Percentiles rank a stretch among this genome's conserved stretches.
These are phyloP conservation scores for Meliscaeva auricollis DNA, from an alignment of 2,888 invertebrate species.

Conservation along the genomic window DNA sequence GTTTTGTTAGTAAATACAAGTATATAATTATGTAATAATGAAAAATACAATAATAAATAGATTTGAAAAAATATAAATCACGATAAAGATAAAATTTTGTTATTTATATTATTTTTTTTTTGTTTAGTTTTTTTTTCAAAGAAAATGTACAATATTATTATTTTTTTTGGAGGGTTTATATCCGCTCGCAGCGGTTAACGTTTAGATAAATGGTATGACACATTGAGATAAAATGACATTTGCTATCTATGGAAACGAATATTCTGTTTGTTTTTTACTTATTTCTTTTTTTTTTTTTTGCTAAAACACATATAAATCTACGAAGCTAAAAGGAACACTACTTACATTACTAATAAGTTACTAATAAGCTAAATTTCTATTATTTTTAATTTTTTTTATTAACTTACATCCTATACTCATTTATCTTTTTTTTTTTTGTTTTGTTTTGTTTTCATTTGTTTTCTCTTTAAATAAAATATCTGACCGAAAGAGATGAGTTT, in stretches of 20 bases:
- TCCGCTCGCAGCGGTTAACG: constrained; percentile 65
- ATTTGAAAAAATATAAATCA: constrained; percentile 73
- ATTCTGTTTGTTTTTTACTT: constrained; percentile 26
- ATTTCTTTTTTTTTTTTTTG: constrained; percentile 42
- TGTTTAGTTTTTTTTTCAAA: constrained; percentile 35
- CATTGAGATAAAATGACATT: constrained; percentile 60
- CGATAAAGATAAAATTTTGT: constrained; percentile 63
- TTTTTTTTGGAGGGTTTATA: constrained; percentile 64
- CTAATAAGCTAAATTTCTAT: constrained; percentile 62
- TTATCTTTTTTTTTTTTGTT: constrained; percentile 18
- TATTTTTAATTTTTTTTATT: constrained; percentile 37
- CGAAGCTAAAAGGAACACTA: constrained; percentile 76
- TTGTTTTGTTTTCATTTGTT: neutral
- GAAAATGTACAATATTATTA: constrained; percentile 62
- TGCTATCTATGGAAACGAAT: constrained; percentile 69
- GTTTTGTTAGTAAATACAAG: constrained; percentile 56
- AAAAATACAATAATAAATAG: constrained; percentile 71
- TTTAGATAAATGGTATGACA: constrained; percentile 75
- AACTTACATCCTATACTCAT: constrained; percentile 49
- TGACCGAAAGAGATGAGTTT: constrained; percentile 54
- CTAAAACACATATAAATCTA: constrained; percentile 75
- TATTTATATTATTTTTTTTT: constrained; percentile 9
- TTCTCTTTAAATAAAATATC: constrained; percentile 36
- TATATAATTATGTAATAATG: constrained; percentile 38
- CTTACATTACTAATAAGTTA: constrained; percentile 64